These are phyloP conservation scores for Apotomis betuletana DNA, from an alignment of 2,888 invertebrate genomes.

Conservation along the genomic window DNA sequence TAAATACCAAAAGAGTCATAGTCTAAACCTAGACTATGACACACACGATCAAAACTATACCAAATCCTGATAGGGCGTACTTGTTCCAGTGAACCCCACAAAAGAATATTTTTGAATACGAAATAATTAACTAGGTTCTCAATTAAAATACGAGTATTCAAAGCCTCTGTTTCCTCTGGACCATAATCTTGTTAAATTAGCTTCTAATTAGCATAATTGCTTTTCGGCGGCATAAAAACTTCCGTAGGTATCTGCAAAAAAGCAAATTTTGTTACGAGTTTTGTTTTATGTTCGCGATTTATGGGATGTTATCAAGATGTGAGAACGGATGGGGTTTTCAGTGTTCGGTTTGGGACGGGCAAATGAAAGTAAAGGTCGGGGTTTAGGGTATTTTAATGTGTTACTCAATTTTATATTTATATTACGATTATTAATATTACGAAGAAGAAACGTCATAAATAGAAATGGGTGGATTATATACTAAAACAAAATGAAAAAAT, in stretches of 20 bases:
- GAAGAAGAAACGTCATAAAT: too few species aligned
- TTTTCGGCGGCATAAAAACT: constrained; percentile 29
- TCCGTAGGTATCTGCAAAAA: constrained; percentile 34
- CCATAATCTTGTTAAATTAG: constrained; percentile 36
- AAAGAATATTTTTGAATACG: constrained; percentile 39
- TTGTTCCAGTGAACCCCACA: not conserved
- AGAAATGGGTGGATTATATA: too few species aligned
- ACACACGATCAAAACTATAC: not conserved
- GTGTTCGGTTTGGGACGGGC: not conserved
- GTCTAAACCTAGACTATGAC: too few species aligned
- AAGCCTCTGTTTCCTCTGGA: constrained; percentile 31
- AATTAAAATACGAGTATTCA: constrained; percentile 38
- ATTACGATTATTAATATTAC: too few species aligned
- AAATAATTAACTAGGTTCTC: constrained; percentile 43
- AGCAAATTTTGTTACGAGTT: constrained; percentile 31
- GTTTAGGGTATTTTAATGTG: not conserved
- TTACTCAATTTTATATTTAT: too few species aligned
- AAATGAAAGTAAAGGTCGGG: not conserved
- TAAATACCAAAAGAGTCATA: too few species aligned
- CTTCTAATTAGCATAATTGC: constrained; percentile 38
- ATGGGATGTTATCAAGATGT: constrained; percentile 33
- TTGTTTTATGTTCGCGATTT: constrained; percentile 31
- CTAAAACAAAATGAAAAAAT: too few species aligned
- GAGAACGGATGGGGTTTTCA: constrained; percentile 23
- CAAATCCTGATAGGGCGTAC: not conserved